These are phyloP conservation scores for Meteorus colon DNA, from an alignment of 2,888 invertebrate genomes.

Conservation along the genomic window DNA sequence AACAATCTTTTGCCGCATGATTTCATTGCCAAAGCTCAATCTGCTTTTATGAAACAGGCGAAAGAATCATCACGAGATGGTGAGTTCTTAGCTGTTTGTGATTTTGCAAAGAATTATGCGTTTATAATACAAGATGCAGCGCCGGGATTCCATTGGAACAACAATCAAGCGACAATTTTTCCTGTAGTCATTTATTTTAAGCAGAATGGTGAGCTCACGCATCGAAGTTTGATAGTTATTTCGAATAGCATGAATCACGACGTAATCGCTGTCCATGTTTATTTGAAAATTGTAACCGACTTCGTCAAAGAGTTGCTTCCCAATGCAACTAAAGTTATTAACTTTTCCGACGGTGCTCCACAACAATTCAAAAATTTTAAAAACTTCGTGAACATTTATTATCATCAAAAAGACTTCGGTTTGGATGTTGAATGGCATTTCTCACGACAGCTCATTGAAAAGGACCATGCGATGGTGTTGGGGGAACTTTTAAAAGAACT, in stretches of 20 bases:
- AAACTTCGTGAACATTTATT: constrained; percentile 22
- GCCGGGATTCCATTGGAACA: constrained; percentile 15
- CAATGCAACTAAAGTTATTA: constrained; percentile 30
- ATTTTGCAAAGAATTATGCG: too few species aligned
- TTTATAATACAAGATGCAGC: constrained; percentile 36
- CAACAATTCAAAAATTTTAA: constrained; percentile 35
- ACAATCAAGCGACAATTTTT: constrained; percentile 44
- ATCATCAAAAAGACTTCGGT: constrained; percentile 32
- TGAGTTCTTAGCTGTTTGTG: too few species aligned
- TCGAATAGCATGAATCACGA: too few species aligned
- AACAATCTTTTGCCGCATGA: too few species aligned
- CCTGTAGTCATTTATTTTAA: constrained; percentile 45
- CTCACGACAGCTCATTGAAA: too few species aligned
- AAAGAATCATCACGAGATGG: too few species aligned
- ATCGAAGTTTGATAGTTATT: background rate
- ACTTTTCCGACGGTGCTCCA: too few species aligned
- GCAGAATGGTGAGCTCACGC: constrained; percentile 16
- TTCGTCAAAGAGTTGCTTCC: constrained; percentile 30
- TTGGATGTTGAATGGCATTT: constrained; percentile 33
- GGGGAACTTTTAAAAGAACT: constrained; percentile 27
- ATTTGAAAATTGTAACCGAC: too few species aligned
- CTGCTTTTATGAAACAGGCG: too few species aligned
- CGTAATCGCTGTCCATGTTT: too few species aligned
- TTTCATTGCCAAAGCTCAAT: too few species aligned
- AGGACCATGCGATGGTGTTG: constrained; percentile 35